Conservation (phyloP, 2,113 vertebrate species). For the Planiliza haematocheilus region DNA sequence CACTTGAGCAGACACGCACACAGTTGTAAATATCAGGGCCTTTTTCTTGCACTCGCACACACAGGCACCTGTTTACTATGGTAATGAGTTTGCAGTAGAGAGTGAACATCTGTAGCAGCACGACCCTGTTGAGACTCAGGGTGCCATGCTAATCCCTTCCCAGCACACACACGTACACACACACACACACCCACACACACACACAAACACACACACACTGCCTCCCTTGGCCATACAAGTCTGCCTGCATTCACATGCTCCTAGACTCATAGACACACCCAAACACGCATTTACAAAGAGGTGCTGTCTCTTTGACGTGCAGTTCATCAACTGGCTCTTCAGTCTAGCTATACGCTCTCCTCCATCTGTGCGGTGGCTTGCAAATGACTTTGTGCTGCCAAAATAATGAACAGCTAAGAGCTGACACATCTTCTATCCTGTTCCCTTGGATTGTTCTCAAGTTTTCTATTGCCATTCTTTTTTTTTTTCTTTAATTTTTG, state of each 20-base stretch:
- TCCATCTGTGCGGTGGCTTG: conserved; percentile 52
- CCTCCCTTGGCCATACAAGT: conserved; percentile 25
- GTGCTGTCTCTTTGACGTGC: conserved; percentile 21
- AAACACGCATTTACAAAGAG: conserved; percentile 22
- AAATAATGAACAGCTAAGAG: conserved; percentile 68
- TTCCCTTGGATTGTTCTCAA: conserved; percentile 7
- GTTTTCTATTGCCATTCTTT: conserved; percentile 16
- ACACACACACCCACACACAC: conserved; percentile 11
- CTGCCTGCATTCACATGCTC: conserved; percentile 7
- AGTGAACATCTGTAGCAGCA: conserved; percentile 74
- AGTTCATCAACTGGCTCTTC: conserved; percentile 53
- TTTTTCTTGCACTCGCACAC: conserved; percentile 23
- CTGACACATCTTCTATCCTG: conserved; percentile 30
- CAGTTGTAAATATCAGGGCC: conserved; percentile 48
- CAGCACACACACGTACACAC: conserved; percentile 19
- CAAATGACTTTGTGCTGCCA: conserved; percentile 61
- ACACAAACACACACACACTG: conserved; percentile 22
- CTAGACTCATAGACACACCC: neutral
- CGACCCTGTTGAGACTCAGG: conserved; percentile 65
- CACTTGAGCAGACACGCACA: conserved; percentile 3
- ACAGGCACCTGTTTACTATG: conserved; percentile 72
- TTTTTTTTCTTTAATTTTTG: conserved; percentile 17
- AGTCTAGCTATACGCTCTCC: conserved; percentile 38
- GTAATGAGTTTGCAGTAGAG: conserved; percentile 73
- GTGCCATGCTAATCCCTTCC: conserved; percentile 55